phyloP scores from a whole-genome alignment of 2,888 invertebrate species.

The Xanthostigma xanthostigma region DNA sequence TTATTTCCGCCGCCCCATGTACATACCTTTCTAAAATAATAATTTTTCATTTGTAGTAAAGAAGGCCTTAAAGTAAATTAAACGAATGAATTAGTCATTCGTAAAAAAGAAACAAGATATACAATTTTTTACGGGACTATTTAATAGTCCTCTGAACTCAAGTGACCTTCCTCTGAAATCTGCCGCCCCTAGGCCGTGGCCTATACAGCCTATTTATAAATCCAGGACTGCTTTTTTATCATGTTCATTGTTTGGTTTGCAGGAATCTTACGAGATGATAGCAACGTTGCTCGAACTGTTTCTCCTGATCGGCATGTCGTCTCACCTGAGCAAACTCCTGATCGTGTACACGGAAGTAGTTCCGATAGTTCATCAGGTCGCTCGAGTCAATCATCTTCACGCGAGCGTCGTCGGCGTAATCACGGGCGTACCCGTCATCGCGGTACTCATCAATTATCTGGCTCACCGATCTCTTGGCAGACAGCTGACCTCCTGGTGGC shows the following conservation, averaged over 20 bases:
- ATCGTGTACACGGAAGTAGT: conserved; percentile 56
- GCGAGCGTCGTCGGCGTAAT: conserved; percentile 52
- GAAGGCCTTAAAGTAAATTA: no score
- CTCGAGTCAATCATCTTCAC: conserved; percentile 29
- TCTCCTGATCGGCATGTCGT: conserved; percentile 50
- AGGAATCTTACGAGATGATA: conserved; percentile 43
- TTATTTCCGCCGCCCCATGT: no score
- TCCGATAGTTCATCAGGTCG: conserved; percentile 28
- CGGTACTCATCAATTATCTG: conserved; percentile 48
- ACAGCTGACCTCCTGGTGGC: conserved; percentile 46
- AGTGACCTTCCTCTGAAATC: no score
- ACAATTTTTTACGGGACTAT: no score
- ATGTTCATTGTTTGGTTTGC: conserved; percentile 17
- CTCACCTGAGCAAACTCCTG: conserved; percentile 54
- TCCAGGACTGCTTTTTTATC: no score
- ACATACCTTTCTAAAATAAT: no score
- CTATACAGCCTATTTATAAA: no score
- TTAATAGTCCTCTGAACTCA: no score
- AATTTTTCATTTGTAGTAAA: no score
- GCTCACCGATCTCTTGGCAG: conserved; percentile 47
- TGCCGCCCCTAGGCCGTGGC: no score
- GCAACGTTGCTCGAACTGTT: conserved; percentile 46
- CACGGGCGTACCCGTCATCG: conserved; percentile 52
- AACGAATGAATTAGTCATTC: no score
- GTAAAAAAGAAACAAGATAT: no score